A percentile compares a stretch with the other conserved stretches of the same genome.
These are phyloP conservation scores for Meteorus sp. DNA, from an alignment of 1,140 invertebrate genomes.

Conservation along the genomic window DNA sequence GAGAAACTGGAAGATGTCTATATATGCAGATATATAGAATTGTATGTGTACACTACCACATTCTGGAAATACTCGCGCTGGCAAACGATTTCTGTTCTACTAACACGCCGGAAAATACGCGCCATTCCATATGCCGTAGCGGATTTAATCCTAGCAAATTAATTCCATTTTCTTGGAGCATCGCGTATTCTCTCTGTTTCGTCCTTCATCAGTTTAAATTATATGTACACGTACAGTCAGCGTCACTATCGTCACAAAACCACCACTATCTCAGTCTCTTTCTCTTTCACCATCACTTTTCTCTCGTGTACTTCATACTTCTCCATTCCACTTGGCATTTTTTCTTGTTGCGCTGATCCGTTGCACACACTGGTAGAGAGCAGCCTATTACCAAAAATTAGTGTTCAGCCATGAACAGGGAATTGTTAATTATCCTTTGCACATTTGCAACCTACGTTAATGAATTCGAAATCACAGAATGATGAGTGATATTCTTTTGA, in stretches of 20 bases:
- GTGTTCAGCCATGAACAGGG: constrained; percentile 49
- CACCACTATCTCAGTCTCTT: constrained; percentile 26
- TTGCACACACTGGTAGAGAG: no score
- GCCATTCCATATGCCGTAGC: constrained; percentile 37
- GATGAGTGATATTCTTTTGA: no score
- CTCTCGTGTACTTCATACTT: no score
- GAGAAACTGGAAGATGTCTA: no score
- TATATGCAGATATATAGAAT: background rate
- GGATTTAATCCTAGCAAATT: constrained; percentile 60
- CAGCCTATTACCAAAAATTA: no score
- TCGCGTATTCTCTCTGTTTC: constrained; percentile 57
- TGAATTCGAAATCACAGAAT: constrained; percentile 61
- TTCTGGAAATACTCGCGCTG: no score
- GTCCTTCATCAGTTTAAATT: constrained; percentile 58
- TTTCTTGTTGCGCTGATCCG: no score
- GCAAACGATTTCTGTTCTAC: constrained; percentile 46
- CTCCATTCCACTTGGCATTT: no score
- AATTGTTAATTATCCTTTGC: constrained; percentile 61
- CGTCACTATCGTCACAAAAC: no score
- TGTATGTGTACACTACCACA: background rate
- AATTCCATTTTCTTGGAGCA: constrained; percentile 59
- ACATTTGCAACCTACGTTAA: constrained; percentile 59
- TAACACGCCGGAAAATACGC: constrained; percentile 3
- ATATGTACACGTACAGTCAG: no score
- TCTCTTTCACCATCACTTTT: constrained; percentile 7